Evolutionary conservation across 2,113 vertebrate species (phyloP).

Genomic region (Eurypyga helias): DNA sequence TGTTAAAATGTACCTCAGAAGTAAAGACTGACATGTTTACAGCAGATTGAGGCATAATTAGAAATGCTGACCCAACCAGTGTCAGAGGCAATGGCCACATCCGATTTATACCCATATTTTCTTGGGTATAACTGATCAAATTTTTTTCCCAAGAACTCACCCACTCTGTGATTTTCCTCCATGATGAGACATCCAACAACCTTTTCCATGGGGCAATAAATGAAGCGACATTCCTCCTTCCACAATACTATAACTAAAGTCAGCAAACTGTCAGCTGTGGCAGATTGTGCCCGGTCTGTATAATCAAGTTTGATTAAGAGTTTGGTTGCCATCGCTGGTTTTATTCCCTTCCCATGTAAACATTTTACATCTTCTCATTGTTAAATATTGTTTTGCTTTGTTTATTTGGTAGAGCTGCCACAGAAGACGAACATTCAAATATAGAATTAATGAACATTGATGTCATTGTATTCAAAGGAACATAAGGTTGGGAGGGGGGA

Average conservation of each 20-base stretch:
- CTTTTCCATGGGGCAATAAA: not conserved
- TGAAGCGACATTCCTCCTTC: not conserved
- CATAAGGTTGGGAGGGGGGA: constrained; percentile 46
- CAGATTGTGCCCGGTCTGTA: not conserved
- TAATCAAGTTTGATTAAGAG: constrained; percentile 32
- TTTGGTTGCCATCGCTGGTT: not conserved
- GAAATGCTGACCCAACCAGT: not conserved
- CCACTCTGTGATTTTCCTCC: not conserved
- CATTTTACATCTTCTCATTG: constrained; percentile 14
- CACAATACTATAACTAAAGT: not conserved
- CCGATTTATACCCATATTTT: not conserved
- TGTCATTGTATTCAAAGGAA: constrained; percentile 43
- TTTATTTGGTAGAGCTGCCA: constrained; percentile 2
- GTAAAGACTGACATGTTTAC: not conserved
- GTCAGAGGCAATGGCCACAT: not conserved
- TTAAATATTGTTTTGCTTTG: constrained; percentile 54
- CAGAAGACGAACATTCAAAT: constrained; percentile 19
- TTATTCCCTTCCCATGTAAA: constrained; percentile 18
- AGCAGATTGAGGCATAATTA: not conserved
- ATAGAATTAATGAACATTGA: constrained; percentile 63
- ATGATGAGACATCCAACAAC: not conserved
- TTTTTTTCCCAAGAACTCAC: not conserved
- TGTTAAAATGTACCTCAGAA: not conserved
- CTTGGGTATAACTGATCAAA: not conserved
- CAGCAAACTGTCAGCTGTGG: not conserved